Conservation (phyloP, 2,888 invertebrate genomes). For the Torymus texanus region DNA sequence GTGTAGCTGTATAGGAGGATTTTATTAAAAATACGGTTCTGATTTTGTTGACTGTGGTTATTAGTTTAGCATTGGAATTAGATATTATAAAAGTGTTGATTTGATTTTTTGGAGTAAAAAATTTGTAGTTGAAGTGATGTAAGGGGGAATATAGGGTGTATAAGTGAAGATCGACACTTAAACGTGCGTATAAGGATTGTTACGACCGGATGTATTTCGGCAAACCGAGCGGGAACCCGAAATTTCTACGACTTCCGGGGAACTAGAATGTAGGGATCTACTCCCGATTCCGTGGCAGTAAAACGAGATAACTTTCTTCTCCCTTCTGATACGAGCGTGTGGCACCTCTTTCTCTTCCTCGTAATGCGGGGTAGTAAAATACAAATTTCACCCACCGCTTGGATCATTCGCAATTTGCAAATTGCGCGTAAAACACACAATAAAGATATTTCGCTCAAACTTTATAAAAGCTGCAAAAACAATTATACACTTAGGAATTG, state of each 20-base stretch:
- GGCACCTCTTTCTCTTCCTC: constrained; percentile 36
- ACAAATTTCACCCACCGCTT: constrained; percentile 10
- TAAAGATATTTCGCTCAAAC: constrained; percentile 9
- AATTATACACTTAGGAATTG: neutral
- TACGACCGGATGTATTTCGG: constrained; percentile 63
- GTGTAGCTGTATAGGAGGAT: too few relatives aligned
- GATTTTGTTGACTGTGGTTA: too few relatives aligned
- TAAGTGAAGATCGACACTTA: constrained; percentile 37
- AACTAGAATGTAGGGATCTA: constrained; percentile 29
- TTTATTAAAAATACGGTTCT: too few relatives aligned
- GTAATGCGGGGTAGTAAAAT: constrained; percentile 38
- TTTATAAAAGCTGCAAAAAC: too few relatives aligned
- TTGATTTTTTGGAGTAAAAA: too few relatives aligned
- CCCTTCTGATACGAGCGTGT: constrained; percentile 66
- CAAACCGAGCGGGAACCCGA: constrained; percentile 68
- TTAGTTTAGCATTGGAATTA: too few relatives aligned
- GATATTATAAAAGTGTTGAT: too few relatives aligned
- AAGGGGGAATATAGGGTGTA: neutral
- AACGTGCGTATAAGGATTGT: constrained; percentile 55
- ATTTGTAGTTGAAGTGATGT: too few relatives aligned
- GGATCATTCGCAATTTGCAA: constrained; percentile 41
- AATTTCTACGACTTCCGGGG: constrained; percentile 64
- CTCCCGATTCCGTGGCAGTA: constrained; percentile 47
- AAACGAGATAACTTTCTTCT: constrained; percentile 69
- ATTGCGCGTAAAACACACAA: constrained; percentile 3